Evolutionary conservation across 2,797 vertebrate genomes (phyloP).

Genomic region (Eulemur albifrons): DNA sequence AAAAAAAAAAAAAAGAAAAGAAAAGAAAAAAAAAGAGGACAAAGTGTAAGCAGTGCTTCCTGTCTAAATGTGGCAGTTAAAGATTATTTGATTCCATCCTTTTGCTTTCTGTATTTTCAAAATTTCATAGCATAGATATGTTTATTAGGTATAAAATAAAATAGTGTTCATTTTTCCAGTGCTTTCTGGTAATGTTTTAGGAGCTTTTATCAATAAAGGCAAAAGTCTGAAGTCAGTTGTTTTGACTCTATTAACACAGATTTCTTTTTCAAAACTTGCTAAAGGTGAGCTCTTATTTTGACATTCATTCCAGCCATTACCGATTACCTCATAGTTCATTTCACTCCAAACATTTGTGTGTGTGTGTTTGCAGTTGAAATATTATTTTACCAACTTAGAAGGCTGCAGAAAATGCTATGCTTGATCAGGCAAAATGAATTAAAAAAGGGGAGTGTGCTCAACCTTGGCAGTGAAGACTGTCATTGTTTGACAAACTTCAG

Average conservation of each 20-base stretch:
- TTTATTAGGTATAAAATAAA: neutral
- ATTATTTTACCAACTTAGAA: slow-evolving; percentile 56
- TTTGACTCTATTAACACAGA: neutral
- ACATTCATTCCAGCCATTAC: neutral
- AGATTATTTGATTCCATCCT: neutral
- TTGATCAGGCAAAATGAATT: slow-evolving; percentile 60
- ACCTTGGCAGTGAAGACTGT: slow-evolving; percentile 25
- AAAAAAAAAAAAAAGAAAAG: no score
- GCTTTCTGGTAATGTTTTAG: neutral
- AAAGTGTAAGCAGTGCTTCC: neutral
- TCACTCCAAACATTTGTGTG: neutral
- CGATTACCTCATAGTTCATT: neutral
- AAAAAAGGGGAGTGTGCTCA: slow-evolving; percentile 54
- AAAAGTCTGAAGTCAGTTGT: neutral
- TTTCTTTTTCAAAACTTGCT: neutral
- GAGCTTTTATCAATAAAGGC: neutral
- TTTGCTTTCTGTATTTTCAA: neutral
- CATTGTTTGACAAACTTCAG: slow-evolving; percentile 67
- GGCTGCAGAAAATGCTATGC: slow-evolving; percentile 46
- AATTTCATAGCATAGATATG: neutral
- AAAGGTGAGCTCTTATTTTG: neutral
- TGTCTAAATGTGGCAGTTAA: neutral
- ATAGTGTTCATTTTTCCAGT: neutral
- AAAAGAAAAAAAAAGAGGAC: neutral
- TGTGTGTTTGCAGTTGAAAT: neutral